phyloP scores from a whole-genome alignment of 2,113 vertebrate genomes.

The Egretta garzetta region DNA sequence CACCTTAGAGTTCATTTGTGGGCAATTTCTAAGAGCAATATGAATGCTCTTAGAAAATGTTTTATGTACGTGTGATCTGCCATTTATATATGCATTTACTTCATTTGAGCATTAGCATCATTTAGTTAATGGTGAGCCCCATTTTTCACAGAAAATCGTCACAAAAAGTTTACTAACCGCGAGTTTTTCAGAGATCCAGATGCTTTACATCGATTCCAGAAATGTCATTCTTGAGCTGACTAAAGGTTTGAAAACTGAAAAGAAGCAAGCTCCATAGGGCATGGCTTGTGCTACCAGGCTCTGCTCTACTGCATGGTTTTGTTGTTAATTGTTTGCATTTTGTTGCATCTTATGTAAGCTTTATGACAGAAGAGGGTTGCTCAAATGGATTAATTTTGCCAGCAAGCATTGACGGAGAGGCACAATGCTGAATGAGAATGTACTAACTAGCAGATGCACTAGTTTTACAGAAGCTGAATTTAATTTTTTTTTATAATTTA shows the following conservation, averaged over 20 bases:
- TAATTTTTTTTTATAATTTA: neutral
- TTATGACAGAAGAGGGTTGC: neutral
- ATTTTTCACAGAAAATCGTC: neutral
- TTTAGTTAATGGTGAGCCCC: neutral
- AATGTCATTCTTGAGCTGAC: neutral
- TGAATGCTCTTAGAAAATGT: neutral
- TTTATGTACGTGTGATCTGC: neutral
- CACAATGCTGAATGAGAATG: neutral
- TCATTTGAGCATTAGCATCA: neutral
- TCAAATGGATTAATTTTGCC: neutral
- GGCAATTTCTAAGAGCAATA: neutral
- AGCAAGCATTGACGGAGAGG: neutral
- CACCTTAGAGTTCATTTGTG: neutral
- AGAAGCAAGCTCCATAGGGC: neutral
- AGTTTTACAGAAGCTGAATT: neutral
- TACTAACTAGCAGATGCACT: neutral
- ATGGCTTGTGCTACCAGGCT: constrained; percentile 28
- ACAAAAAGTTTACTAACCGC: neutral
- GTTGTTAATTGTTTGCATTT: constrained; percentile 49
- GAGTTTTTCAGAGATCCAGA: neutral
- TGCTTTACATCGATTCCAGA: neutral
- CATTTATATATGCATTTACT: neutral
- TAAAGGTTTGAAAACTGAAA: neutral
- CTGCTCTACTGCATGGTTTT: constrained; percentile 5
- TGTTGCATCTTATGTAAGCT: constrained; percentile 6